Percentiles rank a stretch among this genome's conserved stretches.
phyloP scores from a whole-genome alignment of 2,888 invertebrate species.

The Agapetus fuscipes region DNA sequence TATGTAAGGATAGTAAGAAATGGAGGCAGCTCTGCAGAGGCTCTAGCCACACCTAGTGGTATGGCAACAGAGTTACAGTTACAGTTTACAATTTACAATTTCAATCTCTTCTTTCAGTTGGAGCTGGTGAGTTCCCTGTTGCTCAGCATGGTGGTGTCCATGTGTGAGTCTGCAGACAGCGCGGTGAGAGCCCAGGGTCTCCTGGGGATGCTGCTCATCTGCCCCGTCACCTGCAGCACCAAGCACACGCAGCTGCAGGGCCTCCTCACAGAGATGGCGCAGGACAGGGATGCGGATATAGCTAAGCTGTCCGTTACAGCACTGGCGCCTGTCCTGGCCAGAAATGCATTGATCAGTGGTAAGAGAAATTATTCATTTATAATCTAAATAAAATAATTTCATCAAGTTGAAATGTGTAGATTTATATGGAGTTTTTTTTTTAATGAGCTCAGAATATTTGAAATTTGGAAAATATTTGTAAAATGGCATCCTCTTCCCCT shows the following conservation, averaged over 20 bases:
- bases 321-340: slow-evolving; percentile 37
- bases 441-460: too few relatives aligned
- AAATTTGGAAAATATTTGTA: too few relatives aligned
- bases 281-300: slow-evolving; percentile 35
- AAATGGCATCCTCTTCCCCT: too few relatives aligned
- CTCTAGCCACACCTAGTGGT: too few relatives aligned
- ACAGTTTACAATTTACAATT: too few relatives aligned
- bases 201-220: slow-evolving; percentile 23
- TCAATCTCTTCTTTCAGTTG: slow-evolving; percentile 40
- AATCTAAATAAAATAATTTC: slow-evolving; percentile 1
- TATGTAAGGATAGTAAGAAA: too few relatives aligned
- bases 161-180: slow-evolving; percentile 40
- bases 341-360: slow-evolving; percentile 39
- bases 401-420: not conserved
- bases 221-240: slow-evolving; percentile 31
- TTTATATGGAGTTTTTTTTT: too few relatives aligned
- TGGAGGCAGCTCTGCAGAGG: too few relatives aligned
- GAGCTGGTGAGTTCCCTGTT: slow-evolving; percentile 40
- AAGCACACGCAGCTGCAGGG: slow-evolving; percentile 39
- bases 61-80: too few relatives aligned
- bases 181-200: slow-evolving; percentile 36
- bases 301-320: slow-evolving; percentile 35
- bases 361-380: slow-evolving; percentile 13
- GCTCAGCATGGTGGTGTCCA: slow-evolving; percentile 37
- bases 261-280: slow-evolving; percentile 37